phyloP scores from a whole-genome alignment of 2,888 invertebrate genomes.

The Xylophagus ater region DNA sequence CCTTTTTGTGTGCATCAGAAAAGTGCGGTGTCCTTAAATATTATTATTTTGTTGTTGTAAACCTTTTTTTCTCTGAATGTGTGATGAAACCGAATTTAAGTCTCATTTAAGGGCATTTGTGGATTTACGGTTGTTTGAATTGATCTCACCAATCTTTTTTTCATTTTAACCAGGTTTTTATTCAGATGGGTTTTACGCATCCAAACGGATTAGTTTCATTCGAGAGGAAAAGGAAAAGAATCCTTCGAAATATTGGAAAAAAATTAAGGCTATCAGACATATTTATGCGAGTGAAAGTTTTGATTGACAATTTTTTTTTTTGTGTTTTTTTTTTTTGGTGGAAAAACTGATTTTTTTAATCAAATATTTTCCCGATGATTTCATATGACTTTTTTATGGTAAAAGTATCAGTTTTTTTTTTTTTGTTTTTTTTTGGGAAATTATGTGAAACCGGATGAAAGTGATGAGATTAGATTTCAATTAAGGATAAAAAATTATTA shows the following conservation, averaged over 20 bases:
- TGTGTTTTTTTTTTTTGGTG: background rate
- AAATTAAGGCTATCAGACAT: background rate
- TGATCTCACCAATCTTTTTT: slow-evolving; percentile 12
- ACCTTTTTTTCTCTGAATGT: slow-evolving; percentile 1
- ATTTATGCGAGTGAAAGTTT: slow-evolving; percentile 6
- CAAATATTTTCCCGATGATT: slow-evolving; percentile 38
- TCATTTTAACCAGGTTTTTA: slow-evolving; percentile 5
- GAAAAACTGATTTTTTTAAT: slow-evolving; percentile 25
- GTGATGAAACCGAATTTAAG: slow-evolving; percentile 33
- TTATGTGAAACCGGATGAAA: too few relatives aligned
- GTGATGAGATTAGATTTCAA: too few relatives aligned
- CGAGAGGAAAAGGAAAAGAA: slow-evolving; percentile 1
- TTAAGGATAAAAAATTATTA: too few relatives aligned
- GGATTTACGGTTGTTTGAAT: slow-evolving; percentile 33
- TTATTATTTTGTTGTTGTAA: background rate
- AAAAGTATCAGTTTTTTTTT: too few relatives aligned
- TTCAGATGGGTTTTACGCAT: slow-evolving; percentile 5
- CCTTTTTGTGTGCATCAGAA: slow-evolving; percentile 1
- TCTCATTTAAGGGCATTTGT: slow-evolving; percentile 40
- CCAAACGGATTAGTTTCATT: slow-evolving; percentile 7
- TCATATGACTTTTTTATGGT: too few relatives aligned
- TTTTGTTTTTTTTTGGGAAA: too few relatives aligned
- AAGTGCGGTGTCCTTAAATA: slow-evolving; percentile 1
- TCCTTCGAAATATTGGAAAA: slow-evolving; percentile 2
- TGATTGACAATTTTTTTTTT: slow-evolving; percentile 8